Evolutionary conservation across 2,888 invertebrate species (phyloP), one percentile per base, ranked within the genome.

Genomic region (Elegia similella): DNA sequence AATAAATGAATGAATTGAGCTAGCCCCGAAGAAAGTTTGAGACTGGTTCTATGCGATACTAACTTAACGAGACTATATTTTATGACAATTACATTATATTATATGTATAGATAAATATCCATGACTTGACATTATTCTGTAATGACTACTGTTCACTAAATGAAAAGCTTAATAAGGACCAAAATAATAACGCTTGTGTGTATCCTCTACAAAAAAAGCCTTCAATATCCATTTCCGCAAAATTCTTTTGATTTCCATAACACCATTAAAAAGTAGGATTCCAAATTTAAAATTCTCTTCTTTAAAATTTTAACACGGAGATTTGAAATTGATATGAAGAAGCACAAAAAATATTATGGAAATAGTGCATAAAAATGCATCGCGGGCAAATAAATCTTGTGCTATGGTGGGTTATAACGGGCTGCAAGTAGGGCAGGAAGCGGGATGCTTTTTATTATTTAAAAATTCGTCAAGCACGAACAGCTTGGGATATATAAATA

Each of bases 331-430:
- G 55, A 55, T 55, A 55, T 47, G 46, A 55, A 17, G 47, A 23
- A 47, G 17, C 8, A 47, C 55, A 79, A 82, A 86, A 84, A 85
- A 79, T 67, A 72, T 78, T 81, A 84, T 82, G 80, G 77, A 78
- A 76, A 86, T 73, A 68, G 67, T 72, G 72, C 70, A 75, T 79
- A 80, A 80, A 76, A 82, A 78, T 77, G 79, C 76, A 75, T 66
- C 65, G 59, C 55, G 67, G 69, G 77, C 79, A 79, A 82, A 82
- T 71, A 71, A 67, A 75, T 72, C 72, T 72, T 68, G 66, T 62
- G 68, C 43, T 54, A 54, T 54, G 30, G 16, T 42, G 47, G 17
- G 23, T 16, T 57, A 46, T 10, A 12, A n/a, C 38, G n/a, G 10
- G 10, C 47, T 29, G 44, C 17, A 46, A 23, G 30, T 38, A 13